Evolutionary conservation across 2,888 invertebrate genomes (phyloP).

Genomic region (Archips xylosteana): DNA sequence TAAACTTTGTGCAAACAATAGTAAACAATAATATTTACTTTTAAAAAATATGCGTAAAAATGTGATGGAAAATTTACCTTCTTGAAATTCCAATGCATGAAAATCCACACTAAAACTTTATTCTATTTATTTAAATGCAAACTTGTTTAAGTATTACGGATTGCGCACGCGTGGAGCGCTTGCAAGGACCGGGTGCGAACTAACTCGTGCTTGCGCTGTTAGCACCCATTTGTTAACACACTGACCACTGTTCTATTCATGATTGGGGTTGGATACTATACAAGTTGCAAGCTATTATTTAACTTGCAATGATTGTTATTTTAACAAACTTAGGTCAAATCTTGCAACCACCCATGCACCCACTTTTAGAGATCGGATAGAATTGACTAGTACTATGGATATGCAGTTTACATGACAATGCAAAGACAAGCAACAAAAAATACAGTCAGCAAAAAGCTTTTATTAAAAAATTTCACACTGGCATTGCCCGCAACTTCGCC

Average conservation of each 20-base stretch:
- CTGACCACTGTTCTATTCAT: background rate
- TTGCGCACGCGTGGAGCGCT: slow-evolving; percentile 27
- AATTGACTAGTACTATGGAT: too few species aligned
- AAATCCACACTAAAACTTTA: slow-evolving; percentile 9
- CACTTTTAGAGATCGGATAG: too few species aligned
- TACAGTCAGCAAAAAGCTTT: too few species aligned
- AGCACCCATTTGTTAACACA: slow-evolving; percentile 11
- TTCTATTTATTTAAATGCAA: background rate
- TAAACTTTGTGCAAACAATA: background rate
- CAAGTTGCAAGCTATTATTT: too few species aligned
- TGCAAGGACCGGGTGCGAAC: slow-evolving; percentile 25
- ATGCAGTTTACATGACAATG: too few species aligned
- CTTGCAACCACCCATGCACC: too few species aligned
- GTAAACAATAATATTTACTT: background rate
- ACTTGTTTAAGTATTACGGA: background rate
- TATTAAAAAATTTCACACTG: too few species aligned
- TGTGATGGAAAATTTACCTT: background rate
- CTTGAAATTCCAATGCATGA: background rate
- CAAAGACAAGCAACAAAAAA: too few species aligned
- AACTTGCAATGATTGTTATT: too few species aligned
- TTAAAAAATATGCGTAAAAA: background rate
- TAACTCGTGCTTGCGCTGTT: slow-evolving; percentile 12
- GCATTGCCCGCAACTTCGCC: too few species aligned
- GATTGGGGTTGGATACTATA: slow-evolving; percentile 15
- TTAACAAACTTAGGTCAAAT: too few species aligned